A percentile compares a stretch with the other conserved stretches of the same genome.
These are phyloP conservation scores for Sardina pilchardus DNA, from an alignment of 2,113 vertebrate genomes.

Conservation along the genomic window DNA sequence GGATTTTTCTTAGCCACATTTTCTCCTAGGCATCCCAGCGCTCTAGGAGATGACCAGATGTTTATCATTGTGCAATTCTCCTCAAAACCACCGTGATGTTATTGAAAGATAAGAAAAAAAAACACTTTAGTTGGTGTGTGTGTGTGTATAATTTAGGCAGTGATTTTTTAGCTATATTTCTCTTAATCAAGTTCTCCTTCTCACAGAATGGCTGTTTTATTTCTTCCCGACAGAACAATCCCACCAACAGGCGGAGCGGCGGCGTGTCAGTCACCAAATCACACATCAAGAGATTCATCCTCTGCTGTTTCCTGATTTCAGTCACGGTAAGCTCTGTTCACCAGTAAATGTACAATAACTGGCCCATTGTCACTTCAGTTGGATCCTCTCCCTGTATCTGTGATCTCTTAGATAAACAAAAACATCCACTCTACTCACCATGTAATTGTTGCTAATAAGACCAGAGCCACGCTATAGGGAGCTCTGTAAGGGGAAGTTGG, in stretches of 20 bases:
- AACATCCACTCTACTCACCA: not conserved
- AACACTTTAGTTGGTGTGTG: not conserved
- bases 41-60: not conserved
- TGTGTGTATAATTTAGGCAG: not conserved
- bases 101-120: not conserved
- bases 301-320: constrained; percentile 88
- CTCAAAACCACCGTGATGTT: not conserved
- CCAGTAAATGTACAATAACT: not conserved
- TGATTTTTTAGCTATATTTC: not conserved
- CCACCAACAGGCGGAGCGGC: constrained; percentile 85
- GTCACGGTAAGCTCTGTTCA: constrained; percentile 80
- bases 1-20: not conserved
- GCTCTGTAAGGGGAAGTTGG: not conserved
- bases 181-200: not conserved
- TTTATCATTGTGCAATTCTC: not conserved
- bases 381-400: not conserved
- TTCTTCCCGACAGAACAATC: constrained; percentile 81
- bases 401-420: not conserved
- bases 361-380: not conserved
- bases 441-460: not conserved
- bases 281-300: constrained; percentile 95
- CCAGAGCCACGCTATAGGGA: not conserved
- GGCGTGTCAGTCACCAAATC: constrained; percentile 76
- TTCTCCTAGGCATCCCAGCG: not conserved
- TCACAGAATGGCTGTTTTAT: not conserved